phyloP scores from a whole-genome alignment of 2,888 invertebrate species.

The Synanthedon andrenaeformis region DNA sequence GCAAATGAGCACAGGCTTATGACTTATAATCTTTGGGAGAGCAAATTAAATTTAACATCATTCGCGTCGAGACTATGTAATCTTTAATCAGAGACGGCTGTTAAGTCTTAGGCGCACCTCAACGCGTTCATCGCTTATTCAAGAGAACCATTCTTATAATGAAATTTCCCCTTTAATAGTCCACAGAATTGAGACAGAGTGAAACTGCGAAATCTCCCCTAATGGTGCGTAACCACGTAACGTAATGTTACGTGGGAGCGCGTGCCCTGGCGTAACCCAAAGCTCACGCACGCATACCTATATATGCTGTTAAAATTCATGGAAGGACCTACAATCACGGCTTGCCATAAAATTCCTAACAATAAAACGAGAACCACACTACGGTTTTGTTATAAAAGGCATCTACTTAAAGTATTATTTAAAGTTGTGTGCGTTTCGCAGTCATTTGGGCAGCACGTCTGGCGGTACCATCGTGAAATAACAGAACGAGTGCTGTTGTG shows the following conservation, averaged over 20 bases:
- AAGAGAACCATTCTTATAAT: slow-evolving; percentile 49
- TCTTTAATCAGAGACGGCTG: slow-evolving; percentile 35
- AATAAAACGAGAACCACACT: too few relatives aligned
- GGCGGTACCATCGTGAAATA: too few relatives aligned
- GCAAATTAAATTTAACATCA: slow-evolving; percentile 42
- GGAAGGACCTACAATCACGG: slow-evolving; percentile 11
- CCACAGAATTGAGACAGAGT: slow-evolving; percentile 45
- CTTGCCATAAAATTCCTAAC: too few relatives aligned
- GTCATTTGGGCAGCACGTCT: too few relatives aligned
- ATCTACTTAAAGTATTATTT: too few relatives aligned
- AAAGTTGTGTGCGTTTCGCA: too few relatives aligned
- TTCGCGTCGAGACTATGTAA: slow-evolving; percentile 25
- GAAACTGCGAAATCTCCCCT: slow-evolving; percentile 50
- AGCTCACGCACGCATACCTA: slow-evolving; percentile 8
- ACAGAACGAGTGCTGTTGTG: too few relatives aligned
- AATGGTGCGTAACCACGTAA: slow-evolving; percentile 51
- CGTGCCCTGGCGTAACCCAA: slow-evolving; percentile 17
- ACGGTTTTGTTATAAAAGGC: too few relatives aligned
- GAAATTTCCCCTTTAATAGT: slow-evolving; percentile 53
- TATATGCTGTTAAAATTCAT: slow-evolving; percentile 16
- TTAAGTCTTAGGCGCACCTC: slow-evolving; percentile 27
- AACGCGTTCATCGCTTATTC: slow-evolving; percentile 36
- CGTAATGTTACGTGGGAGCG: slow-evolving; percentile 28
- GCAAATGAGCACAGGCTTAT: slow-evolving; percentile 21
- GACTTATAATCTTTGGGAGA: slow-evolving; percentile 24